Percentiles rank a stretch among this genome's conserved stretches.
These are phyloP conservation scores for Lamellibrachia luymesi DNA, from an alignment of 1,140 invertebrate species.

Conservation along the genomic window DNA sequence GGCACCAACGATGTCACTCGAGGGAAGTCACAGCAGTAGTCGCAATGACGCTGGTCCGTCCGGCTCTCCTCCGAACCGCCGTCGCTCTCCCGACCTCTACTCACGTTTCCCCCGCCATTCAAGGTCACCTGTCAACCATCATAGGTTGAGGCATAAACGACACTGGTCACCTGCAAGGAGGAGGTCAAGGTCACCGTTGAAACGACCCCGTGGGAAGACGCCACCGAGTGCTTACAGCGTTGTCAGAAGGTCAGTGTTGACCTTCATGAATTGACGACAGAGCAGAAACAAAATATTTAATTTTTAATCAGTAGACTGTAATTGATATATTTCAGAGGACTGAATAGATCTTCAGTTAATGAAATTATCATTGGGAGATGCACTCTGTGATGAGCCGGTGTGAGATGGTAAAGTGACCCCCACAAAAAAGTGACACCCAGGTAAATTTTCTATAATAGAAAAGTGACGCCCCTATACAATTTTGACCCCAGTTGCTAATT, in stretches of 20 bases:
- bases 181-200: background rate
- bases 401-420: no score
- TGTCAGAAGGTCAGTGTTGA: background rate
- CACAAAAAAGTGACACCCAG: no score
- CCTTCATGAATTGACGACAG: background rate
- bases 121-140: background rate
- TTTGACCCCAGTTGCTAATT: no score
- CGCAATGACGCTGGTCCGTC: background rate
- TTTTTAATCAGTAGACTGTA: background rate
- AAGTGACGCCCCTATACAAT: no score
- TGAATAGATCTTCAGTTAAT: no score
- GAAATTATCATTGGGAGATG: no score
- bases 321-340: no score
- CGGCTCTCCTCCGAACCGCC: background rate
- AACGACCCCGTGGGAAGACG: background rate
- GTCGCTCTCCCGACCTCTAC: background rate
- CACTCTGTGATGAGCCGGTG: no score
- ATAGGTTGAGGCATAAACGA: background rate
- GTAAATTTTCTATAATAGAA: no score
- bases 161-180: background rate
- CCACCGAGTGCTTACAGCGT: background rate
- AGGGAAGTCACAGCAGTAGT: background rate
- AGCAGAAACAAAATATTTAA: background rate
- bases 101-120: background rate
- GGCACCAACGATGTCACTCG: background rate